Evolutionary conservation across 2,797 vertebrate species (phyloP), one percentile per base, ranked within the genome.

Genomic region (Acanthis flammea): DNA sequence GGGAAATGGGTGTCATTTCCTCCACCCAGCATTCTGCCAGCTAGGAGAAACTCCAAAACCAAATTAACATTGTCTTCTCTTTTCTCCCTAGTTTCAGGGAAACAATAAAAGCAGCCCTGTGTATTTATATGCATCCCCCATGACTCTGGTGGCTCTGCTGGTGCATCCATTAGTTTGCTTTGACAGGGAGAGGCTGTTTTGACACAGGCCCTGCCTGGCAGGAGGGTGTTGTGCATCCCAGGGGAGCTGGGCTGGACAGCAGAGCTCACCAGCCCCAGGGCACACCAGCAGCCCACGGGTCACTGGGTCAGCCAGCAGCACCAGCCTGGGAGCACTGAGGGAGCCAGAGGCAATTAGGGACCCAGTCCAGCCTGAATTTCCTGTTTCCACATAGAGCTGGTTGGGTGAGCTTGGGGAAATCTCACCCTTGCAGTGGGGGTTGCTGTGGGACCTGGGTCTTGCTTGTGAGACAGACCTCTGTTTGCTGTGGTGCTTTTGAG

Each of bases 141-240:
- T 14, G 72, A 11, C 50, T 45, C 41, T 31, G 37, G 63, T n/a
- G 71, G 81, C 31, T 61, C 65, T 86, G 85, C 50, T 47, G 79
- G 23, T 37, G 65, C 79, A 66, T 74, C 54, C 54, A 3, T 73
- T 27, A 5, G 42, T 73, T 79, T 65, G 73, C 73, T 90, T 37
- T 78, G 83, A 62, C 62, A 85, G 77, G 55, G 62, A 7, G 83
- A 81, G 74, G 58, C 79, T 92, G 84, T 75, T 95, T 28, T 39
- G 86, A 50, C 65, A 39, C 67, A 2, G 3, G 30, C 23, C 54
- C 66, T 27, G 10, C 57, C 66, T 27, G 9, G 82, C 27, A 10
- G 89, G 85, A 88, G 66, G 65, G 50, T 9, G 10, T 72, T 63
- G 7, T 61, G 33, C 71, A 41, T 57, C 67, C 73, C 62, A 3